phyloP scores from a whole-genome alignment of 2,888 invertebrate genomes.

The Tholera decimalis region DNA sequence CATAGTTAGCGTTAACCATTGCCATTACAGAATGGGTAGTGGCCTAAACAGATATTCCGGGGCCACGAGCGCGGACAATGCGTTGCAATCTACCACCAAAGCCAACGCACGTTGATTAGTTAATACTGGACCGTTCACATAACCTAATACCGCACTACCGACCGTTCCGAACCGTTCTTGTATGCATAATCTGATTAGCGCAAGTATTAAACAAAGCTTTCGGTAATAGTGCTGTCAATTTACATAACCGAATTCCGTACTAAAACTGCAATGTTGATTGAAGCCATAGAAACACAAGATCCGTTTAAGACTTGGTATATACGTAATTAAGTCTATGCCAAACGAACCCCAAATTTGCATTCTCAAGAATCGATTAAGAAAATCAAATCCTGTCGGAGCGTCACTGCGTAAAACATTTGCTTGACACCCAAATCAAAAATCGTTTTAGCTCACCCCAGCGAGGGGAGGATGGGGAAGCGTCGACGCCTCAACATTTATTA shows the following conservation, averaged over 20 bases:
- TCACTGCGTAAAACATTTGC: slow-evolving; percentile 90
- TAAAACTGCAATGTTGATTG: slow-evolving; percentile 72
- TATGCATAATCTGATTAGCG: slow-evolving; percentile 91
- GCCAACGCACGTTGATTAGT: slow-evolving; percentile 90
- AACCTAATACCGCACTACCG: slow-evolving; percentile 83
- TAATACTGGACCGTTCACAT: slow-evolving; percentile 88
- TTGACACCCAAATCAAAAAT: slow-evolving; percentile 92
- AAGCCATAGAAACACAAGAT: slow-evolving; percentile 74
- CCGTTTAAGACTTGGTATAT: slow-evolving; percentile 69
- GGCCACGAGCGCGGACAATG: slow-evolving; percentile 89
- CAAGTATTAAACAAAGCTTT: slow-evolving; percentile 89
- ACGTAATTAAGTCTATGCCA: slow-evolving; percentile 65
- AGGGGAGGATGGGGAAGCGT: slow-evolving; percentile 85
- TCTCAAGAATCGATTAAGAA: slow-evolving; percentile 89
- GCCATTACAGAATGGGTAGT: slow-evolving; percentile 88
- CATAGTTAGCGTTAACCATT: slow-evolving; percentile 84
- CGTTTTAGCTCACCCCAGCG: slow-evolving; percentile 89
- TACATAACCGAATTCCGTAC: slow-evolving; percentile 73
- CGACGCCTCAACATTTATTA: slow-evolving; percentile 92
- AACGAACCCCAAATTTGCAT: slow-evolving; percentile 79
- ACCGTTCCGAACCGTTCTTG: slow-evolving; percentile 87
- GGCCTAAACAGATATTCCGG: slow-evolving; percentile 91
- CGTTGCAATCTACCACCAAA: slow-evolving; percentile 88
- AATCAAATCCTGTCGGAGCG: slow-evolving; percentile 89
- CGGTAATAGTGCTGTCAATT: slow-evolving; percentile 81